Percentiles rank a stretch among this genome's conserved stretches.
Evolutionary conservation across 1,140 invertebrate species (phyloP).

Genomic region (Zaprionus davidi): DNA sequence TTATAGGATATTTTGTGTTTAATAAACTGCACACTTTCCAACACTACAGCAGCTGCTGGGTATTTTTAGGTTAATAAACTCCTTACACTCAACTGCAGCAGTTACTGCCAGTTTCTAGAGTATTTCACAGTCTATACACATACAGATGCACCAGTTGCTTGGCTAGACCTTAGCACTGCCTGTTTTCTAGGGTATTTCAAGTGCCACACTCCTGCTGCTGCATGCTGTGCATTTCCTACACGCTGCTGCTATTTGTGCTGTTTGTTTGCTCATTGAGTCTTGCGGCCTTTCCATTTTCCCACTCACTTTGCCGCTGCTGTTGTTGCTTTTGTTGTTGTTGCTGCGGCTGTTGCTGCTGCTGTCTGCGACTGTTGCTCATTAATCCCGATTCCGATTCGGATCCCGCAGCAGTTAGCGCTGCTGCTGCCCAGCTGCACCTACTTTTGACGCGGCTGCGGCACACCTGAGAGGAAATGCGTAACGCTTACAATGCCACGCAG

Average conservation of each 20-base stretch:
- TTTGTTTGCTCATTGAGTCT: slow-evolving; percentile 60
- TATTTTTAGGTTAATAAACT: background rate
- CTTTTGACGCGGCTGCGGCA: slow-evolving; percentile 57
- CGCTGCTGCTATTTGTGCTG: slow-evolving; percentile 59
- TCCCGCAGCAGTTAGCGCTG: background rate
- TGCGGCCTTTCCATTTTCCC: slow-evolving; percentile 77
- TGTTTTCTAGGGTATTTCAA: slow-evolving; percentile 18
- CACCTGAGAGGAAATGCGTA: slow-evolving; percentile 80
- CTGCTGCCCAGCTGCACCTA: slow-evolving; percentile 68
- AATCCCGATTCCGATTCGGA: slow-evolving; percentile 65
- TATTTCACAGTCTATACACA: background rate
- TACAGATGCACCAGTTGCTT: background rate
- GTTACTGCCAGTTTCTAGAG: background rate
- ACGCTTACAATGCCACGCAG: slow-evolving; percentile 48
- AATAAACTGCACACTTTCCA: too few species aligned
- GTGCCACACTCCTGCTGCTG: background rate
- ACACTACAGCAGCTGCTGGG: background rate
- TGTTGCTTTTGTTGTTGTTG: slow-evolving; percentile 28
- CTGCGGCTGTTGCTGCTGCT: slow-evolving; percentile 24
- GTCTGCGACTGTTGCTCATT: slow-evolving; percentile 76
- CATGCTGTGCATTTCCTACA: slow-evolving; percentile 40
- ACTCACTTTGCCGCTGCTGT: slow-evolving; percentile 64
- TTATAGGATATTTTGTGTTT: too few species aligned
- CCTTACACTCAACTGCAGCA: too few species aligned
- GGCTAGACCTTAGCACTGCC: background rate